Percentiles rank a stretch among this genome's conserved stretches.
phyloP scores from a whole-genome alignment of 2,113 vertebrate genomes.

The Gallinago undulata region DNA sequence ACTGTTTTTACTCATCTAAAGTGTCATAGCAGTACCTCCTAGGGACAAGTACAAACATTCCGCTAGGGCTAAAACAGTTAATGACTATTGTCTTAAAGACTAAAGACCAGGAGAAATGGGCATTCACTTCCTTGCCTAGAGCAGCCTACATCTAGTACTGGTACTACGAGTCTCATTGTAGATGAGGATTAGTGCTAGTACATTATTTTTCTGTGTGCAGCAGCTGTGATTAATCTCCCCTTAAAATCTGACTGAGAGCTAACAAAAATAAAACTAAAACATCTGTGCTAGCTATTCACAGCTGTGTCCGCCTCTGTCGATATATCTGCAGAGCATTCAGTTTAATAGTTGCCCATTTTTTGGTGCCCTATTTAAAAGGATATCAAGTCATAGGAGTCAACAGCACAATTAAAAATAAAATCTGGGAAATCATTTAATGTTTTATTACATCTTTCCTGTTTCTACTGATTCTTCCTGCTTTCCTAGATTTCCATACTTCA shows the following conservation, averaged over 20 bases:
- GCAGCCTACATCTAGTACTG: not conserved
- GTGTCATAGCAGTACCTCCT: conserved; percentile 30
- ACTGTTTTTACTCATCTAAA: conserved; percentile 33
- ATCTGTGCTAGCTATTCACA: conserved; percentile 3
- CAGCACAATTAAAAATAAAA: not conserved
- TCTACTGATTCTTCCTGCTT: not conserved
- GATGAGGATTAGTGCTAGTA: not conserved
- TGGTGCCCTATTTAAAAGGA: not conserved
- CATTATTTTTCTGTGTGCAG: not conserved
- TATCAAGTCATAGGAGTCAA: not conserved
- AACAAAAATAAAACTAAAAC: conserved; percentile 13
- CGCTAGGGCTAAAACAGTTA: conserved; percentile 6
- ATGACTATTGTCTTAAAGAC: not conserved
- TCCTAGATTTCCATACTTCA: not conserved
- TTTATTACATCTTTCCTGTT: not conserved
- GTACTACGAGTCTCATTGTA: not conserved
- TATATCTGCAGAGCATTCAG: not conserved
- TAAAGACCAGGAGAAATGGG: not conserved
- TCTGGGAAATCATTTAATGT: not conserved
- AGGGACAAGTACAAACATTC: conserved; percentile 20
- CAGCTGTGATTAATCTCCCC: conserved; percentile 35
- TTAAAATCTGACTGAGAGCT: conserved; percentile 13
- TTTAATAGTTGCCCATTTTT: not conserved
- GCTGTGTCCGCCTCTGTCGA: not conserved
- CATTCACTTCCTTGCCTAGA: not conserved